Evolutionary conservation across 2,888 invertebrate genomes (phyloP).

Genomic region (Allophyes oxyacanthae): DNA sequence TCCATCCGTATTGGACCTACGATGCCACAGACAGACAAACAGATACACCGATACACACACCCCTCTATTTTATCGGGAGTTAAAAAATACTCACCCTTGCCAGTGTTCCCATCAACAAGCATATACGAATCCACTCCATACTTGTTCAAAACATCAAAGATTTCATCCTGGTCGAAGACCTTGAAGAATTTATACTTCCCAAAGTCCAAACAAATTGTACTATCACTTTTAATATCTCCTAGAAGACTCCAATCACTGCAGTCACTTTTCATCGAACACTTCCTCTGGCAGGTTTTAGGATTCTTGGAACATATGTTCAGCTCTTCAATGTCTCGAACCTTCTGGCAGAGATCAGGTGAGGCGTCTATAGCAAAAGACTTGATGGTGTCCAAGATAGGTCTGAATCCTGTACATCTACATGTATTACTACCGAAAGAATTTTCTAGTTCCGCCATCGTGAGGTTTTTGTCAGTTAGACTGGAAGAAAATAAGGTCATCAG

Average conservation of each 20-base stretch:
- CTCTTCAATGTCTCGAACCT: slow-evolving; percentile 86
- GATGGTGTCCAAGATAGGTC: slow-evolving; percentile 93
- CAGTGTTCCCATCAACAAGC: slow-evolving; percentile 92
- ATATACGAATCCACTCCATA: slow-evolving; percentile 85
- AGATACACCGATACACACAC: too few species aligned
- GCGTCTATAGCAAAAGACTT: slow-evolving; percentile 92
- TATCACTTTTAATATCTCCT: slow-evolving; percentile 57
- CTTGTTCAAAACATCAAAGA: slow-evolving; percentile 82
- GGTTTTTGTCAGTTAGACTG: slow-evolving; percentile 85
- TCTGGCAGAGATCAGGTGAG: slow-evolving; percentile 82
- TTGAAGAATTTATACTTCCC: slow-evolving; percentile 82
- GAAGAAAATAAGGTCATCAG: slow-evolving; percentile 19
- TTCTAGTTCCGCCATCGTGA: slow-evolving; percentile 92
- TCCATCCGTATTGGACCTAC: too few species aligned
- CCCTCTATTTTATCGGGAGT: too few species aligned
- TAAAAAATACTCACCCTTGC: slow-evolving; percentile 89
- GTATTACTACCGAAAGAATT: slow-evolving; percentile 93
- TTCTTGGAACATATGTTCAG: slow-evolving; percentile 65
- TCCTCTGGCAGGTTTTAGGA: slow-evolving; percentile 65
- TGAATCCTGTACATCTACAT: slow-evolving; percentile 94
- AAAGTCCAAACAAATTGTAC: slow-evolving; percentile 83
- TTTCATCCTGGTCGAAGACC: slow-evolving; percentile 78
- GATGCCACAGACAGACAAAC: too few species aligned
- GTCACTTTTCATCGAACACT: slow-evolving; percentile 66
- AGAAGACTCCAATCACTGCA: slow-evolving; percentile 74